Base-by-base conservation (phyloP, 2,797 vertebrate genomes). In the Buceros bicornis region DNA sequence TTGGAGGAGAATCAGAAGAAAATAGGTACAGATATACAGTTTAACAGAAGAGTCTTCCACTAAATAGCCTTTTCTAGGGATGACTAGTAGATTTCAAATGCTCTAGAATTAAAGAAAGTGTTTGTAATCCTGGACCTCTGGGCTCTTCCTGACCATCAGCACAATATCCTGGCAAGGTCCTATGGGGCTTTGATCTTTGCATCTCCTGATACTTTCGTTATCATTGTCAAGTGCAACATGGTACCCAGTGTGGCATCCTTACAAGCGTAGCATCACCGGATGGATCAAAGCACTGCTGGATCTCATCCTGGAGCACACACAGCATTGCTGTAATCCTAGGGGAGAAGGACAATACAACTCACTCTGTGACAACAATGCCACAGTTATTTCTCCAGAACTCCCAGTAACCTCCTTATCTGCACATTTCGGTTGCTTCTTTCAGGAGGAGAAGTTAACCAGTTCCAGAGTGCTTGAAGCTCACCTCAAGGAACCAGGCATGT, bases 331-430 rank as follows among this genome's bases (percentile, higher is more conserved):
- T 50, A 77, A 28, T 26, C 62, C 28, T 48, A 25, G 13, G 7
- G 33, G 2, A 51, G 40, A 85, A 70, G 33, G 25, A 47, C 4
- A 28, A 1, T 4, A 50, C 1, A 2, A 43, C 28, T 47, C 11
- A 17, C 14, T 76, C 28, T 64, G 50, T 11, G 66, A 60, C 6
- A 45, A 40, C 9, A 17, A 5, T 1, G 13, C 5, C 0, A 1
- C 29, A 48, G 31, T 19, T 43, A 20, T 20, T 56, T 40, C 17
- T 73, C 43, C 51, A 66, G 48, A 70, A 70, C 16, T 37, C 22
- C 5, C 47, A 72, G 33, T 21, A 85, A 37, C 13, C 21, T 91
- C 42, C 22, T 64, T 22, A 33, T 20, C 53, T 42, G 8, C 6
- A 16, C 1, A 20, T 28, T 77, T 62, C 51, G 22, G 9, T 61